These are phyloP conservation scores for Neodon shergylaensis DNA, from an alignment of 2,113 vertebrate genomes.

Conservation along the genomic window DNA sequence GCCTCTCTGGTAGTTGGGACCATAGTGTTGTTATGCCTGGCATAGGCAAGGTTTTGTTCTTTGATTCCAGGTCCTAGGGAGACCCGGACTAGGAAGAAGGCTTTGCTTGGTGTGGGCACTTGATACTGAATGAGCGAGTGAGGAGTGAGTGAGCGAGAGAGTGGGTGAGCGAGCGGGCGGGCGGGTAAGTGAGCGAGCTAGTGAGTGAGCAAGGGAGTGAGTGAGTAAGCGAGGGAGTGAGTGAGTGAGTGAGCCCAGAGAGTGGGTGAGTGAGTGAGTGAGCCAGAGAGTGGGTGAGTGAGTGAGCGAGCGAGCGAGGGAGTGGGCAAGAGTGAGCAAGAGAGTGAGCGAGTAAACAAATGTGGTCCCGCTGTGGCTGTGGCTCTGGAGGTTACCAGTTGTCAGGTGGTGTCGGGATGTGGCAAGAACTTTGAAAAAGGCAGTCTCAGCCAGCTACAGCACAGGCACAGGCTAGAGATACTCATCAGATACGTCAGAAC, in stretches of 20 bases:
- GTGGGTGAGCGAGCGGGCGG: not conserved
- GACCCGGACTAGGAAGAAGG: not conserved
- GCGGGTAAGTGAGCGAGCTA: rapidly evolving
- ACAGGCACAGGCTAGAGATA: not conserved
- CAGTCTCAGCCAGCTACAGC: not conserved
- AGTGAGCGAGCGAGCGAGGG: rapidly evolving
- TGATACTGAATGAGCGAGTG: not conserved
- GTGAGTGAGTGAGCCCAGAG: no score
- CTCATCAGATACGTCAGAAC: no score
- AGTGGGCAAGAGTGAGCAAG: rapidly evolving
- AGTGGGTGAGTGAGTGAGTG: not conserved
- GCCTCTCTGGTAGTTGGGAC: not conserved
- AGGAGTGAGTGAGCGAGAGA: no score
- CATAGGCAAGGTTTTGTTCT: not conserved
- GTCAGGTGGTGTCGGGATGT: not conserved
- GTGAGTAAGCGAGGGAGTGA: rapidly evolving
- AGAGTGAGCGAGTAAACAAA: rapidly evolving
- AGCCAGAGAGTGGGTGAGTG: no score
- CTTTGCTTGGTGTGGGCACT: not conserved
- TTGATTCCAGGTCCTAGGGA: not conserved
- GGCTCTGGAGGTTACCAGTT: not conserved
- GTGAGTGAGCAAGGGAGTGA: rapidly evolving
- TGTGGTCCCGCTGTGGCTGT: not conserved
- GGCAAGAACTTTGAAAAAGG: not conserved
- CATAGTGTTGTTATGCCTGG: not conserved